Percentiles rank a stretch among this genome's conserved stretches.
phyloP scores from a whole-genome alignment of 2,888 invertebrate genomes.

The Leptarthrus brevirostris region DNA sequence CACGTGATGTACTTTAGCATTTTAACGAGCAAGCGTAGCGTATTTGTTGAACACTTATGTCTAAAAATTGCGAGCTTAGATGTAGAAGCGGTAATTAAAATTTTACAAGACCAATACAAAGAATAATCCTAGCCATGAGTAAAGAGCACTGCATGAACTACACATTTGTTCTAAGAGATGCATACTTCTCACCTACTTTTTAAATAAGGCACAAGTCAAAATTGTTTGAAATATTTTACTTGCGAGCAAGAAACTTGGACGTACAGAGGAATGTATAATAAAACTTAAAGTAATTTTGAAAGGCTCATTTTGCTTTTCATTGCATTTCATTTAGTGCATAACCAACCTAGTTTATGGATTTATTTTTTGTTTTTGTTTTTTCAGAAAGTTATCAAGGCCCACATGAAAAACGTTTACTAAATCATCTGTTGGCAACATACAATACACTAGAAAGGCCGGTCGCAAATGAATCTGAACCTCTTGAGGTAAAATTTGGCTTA shows the following conservation, averaged over 20 bases:
- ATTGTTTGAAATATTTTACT: background rate
- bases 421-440: conserved; percentile 83
- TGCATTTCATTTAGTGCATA: background rate
- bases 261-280: no score
- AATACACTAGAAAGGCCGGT: conserved; percentile 92
- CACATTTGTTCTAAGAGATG: background rate
- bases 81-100: conserved; percentile 29
- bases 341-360: no score
- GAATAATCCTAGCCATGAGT: background rate
- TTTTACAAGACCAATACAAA: conserved; percentile 13
- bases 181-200: background rate
- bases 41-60: background rate
- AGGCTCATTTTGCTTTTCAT: background rate
- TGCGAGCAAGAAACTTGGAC: no score
- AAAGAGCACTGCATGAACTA: no score
- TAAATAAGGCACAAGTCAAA: conserved; percentile 9
- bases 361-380: conserved; percentile 65
- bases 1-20: no score
- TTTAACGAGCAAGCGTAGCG: background rate
- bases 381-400: conserved; percentile 89
- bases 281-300: no score
- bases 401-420: conserved; percentile 88
- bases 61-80: background rate
- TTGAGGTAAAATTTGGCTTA: conserved; percentile 91
- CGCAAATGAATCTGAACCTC: conserved; percentile 89